A percentile compares a stretch with the other conserved stretches of the same genome.
Conservation (phyloP, 2,888 invertebrate species). For the Leptura quadrifasciata region DNA sequence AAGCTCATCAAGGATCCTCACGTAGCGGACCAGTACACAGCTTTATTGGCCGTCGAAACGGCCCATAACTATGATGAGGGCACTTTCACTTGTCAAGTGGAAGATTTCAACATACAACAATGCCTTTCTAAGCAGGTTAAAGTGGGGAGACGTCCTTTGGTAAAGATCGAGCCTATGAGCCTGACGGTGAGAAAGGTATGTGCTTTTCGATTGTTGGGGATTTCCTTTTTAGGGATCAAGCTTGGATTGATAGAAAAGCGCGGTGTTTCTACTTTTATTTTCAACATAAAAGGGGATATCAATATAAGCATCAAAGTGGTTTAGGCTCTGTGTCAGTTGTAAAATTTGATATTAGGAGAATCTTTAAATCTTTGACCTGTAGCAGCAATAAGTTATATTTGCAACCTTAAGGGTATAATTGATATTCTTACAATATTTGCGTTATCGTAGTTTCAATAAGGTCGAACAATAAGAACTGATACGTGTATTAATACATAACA, state of each 20-base stretch:
- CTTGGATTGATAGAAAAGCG: slow-evolving; percentile 1
- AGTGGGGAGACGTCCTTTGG: slow-evolving; percentile 80
- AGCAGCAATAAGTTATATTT: too few relatives aligned
- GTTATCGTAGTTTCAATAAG: too few relatives aligned
- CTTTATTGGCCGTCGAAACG: slow-evolving; percentile 83
- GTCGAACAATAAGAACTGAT: too few relatives aligned
- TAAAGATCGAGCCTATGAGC: slow-evolving; percentile 82
- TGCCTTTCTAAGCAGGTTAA: slow-evolving; percentile 80
- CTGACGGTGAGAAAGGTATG: slow-evolving; percentile 83
- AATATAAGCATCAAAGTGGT: background rate
- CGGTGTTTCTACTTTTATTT: background rate
- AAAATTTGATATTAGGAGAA: too few relatives aligned
- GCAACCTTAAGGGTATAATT: too few relatives aligned
- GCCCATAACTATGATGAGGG: slow-evolving; percentile 84
- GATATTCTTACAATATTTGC: too few relatives aligned
- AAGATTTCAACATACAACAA: slow-evolving; percentile 82
- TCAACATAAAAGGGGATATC: background rate
- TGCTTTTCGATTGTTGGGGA: background rate
- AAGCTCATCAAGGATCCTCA: slow-evolving; percentile 74
- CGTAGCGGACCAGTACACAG: slow-evolving; percentile 79
- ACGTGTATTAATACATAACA: too few relatives aligned
- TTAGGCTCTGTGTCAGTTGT: background rate
- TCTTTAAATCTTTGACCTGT: too few relatives aligned
- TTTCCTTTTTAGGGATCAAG: background rate
- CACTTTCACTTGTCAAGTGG: slow-evolving; percentile 86